Percentiles rank a stretch among this genome's conserved stretches.
Evolutionary conservation across 2,113 vertebrate genomes (phyloP).

Genomic region (Diphyllodes magnificus): DNA sequence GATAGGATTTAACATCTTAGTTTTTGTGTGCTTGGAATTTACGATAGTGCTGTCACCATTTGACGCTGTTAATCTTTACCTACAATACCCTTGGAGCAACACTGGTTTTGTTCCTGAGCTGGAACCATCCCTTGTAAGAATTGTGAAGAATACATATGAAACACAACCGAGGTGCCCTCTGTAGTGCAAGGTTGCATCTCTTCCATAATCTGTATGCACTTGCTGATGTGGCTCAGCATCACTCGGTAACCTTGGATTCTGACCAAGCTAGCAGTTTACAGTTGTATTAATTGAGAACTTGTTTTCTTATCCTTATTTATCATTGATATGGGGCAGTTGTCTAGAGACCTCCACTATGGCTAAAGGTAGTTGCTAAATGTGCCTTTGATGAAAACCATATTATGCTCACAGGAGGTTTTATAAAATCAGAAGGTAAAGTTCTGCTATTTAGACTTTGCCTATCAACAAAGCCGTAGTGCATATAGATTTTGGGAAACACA

Average conservation of each 20-base stretch:
- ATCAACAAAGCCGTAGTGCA: not conserved
- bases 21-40: slow-evolving; percentile 63
- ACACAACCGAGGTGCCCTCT: not conserved
- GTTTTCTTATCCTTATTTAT: not conserved
- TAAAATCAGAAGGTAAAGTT: not conserved
- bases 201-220: not conserved
- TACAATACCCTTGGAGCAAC: slow-evolving; percentile 61
- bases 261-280: not conserved
- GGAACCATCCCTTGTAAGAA: slow-evolving; percentile 35
- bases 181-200: not conserved
- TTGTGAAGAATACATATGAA: slow-evolving; percentile 18
- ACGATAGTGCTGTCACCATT: slow-evolving; percentile 52
- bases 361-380: not conserved
- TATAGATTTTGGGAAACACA: not conserved
- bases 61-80: slow-evolving; percentile 60
- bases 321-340: not conserved
- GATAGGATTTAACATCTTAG: slow-evolving; percentile 61
- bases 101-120: slow-evolving; percentile 40
- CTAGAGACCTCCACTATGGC: not conserved
- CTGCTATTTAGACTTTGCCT: not conserved
- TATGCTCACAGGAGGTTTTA: not conserved
- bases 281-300: not conserved
- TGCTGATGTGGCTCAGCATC: not conserved
- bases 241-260: not conserved
- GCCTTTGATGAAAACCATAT: not conserved